A percentile compares a stretch with the other conserved stretches of the same genome.
These are phyloP conservation scores for Archocentrus centrarchus DNA, from an alignment of 2,113 vertebrate species.

Conservation along the genomic window DNA sequence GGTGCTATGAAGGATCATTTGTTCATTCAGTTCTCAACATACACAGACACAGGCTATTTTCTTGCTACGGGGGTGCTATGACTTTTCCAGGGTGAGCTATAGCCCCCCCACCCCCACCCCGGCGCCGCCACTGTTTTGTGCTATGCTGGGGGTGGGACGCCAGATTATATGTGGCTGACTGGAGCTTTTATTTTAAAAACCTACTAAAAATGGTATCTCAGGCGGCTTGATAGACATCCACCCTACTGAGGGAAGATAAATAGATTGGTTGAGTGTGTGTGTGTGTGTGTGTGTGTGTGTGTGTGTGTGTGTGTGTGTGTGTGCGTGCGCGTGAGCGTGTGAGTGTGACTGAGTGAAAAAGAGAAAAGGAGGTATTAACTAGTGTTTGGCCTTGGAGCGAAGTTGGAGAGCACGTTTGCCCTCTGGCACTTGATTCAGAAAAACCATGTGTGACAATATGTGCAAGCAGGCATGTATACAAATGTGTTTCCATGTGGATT, in stretches of 20 bases:
- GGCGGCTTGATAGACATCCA: not conserved
- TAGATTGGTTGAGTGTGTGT: too few relatives aligned
- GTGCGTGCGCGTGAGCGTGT: not conserved
- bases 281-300: not conserved
- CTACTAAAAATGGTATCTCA: not conserved
- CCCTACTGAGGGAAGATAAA: not conserved
- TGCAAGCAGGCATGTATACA: slow-evolving; percentile 1
- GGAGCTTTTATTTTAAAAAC: not conserved
- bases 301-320: not conserved
- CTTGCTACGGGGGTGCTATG: too few relatives aligned
- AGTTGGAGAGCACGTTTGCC: slow-evolving; percentile 10
- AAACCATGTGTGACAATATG: not conserved
- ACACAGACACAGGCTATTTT: too few relatives aligned
- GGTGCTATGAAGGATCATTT: too few relatives aligned
- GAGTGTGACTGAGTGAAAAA: not conserved
- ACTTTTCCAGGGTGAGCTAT: too few relatives aligned
- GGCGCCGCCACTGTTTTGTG: too few relatives aligned
- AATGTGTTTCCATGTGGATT: not conserved
- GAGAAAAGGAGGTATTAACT: slow-evolving; percentile 15
- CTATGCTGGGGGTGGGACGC: not conserved
- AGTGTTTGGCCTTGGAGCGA: slow-evolving; percentile 31
- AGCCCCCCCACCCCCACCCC: too few relatives aligned
- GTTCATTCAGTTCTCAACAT: too few relatives aligned
- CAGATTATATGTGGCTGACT: not conserved
- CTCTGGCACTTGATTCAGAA: slow-evolving; percentile 4